These are phyloP conservation scores for Allygus modestus DNA, from an alignment of 2,888 invertebrate species.

Conservation along the genomic window DNA sequence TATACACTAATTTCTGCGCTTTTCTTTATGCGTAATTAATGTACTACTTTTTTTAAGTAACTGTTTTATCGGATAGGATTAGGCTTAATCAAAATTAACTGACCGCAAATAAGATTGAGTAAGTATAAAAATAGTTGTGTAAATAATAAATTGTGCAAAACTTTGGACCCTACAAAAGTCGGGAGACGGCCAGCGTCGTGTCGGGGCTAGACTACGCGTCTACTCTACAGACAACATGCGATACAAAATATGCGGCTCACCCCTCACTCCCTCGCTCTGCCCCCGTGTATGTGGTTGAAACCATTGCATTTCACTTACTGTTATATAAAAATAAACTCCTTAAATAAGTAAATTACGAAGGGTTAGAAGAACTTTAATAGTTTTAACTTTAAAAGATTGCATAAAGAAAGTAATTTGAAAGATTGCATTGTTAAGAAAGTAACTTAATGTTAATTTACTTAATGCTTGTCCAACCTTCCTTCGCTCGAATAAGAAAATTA, in stretches of 20 bases:
- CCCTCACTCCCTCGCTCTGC: neutral
- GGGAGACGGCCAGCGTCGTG: conserved; percentile 49
- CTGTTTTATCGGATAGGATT: neutral
- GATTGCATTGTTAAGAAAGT: too few species aligned
- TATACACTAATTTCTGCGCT: conserved; percentile 44
- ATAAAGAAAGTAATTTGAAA: too few species aligned
- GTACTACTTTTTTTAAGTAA: neutral
- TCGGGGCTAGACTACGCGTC: conserved; percentile 19
- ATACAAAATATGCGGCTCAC: conserved; percentile 17
- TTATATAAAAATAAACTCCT: too few species aligned
- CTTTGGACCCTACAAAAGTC: conserved; percentile 56
- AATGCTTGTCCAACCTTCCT: too few species aligned
- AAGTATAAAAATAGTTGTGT: conserved; percentile 51
- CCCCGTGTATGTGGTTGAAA: neutral
- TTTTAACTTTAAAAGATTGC: too few species aligned
- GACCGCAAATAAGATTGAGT: neutral
- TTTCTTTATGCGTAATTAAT: neutral
- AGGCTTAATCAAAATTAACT: neutral
- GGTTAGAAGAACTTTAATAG: too few species aligned
- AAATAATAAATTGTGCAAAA: conserved; percentile 55
- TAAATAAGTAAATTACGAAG: too few species aligned
- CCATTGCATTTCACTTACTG: too few species aligned
- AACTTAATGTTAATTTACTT: too few species aligned
- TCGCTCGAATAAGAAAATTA: too few species aligned
- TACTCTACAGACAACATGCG: conserved; percentile 33